A percentile compares a stretch with the other conserved stretches of the same genome.
phyloP scores from a whole-genome alignment of 2,113 vertebrate genomes.

The Copsychus sechellarum region DNA sequence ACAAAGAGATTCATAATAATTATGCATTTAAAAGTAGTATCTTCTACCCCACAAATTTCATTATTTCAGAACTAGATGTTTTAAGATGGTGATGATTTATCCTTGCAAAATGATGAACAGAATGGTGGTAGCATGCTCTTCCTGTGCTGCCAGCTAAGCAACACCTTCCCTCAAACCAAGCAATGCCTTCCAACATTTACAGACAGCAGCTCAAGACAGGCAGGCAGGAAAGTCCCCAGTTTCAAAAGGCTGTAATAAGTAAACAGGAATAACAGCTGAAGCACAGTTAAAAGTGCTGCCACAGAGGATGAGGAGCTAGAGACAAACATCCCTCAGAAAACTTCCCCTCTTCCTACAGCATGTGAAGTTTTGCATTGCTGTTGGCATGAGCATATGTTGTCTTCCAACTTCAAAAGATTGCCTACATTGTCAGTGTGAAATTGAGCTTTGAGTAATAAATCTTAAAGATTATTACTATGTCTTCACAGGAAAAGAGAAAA shows the following conservation, averaged over 20 bases:
- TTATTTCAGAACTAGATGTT: not conserved
- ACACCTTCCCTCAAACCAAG: not conserved
- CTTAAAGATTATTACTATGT: not conserved
- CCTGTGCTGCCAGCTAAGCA: not conserved
- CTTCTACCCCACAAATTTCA: not conserved
- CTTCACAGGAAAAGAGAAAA: constrained; percentile 14
- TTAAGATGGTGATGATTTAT: not conserved
- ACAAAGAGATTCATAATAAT: not conserved
- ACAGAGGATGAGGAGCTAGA: not conserved
- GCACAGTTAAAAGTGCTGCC: not conserved
- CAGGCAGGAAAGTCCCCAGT: not conserved
- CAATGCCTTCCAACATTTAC: not conserved
- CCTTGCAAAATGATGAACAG: not conserved
- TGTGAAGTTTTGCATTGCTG: not conserved
- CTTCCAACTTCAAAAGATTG: not conserved
- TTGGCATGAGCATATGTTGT: not conserved
- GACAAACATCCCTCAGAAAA: not conserved
- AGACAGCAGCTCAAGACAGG: not conserved
- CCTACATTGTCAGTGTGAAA: not conserved
- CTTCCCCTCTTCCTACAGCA: not conserved
- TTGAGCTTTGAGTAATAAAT: not conserved
- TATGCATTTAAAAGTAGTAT: not conserved
- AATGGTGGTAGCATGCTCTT: not conserved
- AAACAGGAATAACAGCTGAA: not conserved
- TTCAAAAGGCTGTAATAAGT: not conserved